These are phyloP conservation scores for Rhamphomyia laevipes DNA, from an alignment of 2,888 invertebrate genomes.

Conservation along the genomic window DNA sequence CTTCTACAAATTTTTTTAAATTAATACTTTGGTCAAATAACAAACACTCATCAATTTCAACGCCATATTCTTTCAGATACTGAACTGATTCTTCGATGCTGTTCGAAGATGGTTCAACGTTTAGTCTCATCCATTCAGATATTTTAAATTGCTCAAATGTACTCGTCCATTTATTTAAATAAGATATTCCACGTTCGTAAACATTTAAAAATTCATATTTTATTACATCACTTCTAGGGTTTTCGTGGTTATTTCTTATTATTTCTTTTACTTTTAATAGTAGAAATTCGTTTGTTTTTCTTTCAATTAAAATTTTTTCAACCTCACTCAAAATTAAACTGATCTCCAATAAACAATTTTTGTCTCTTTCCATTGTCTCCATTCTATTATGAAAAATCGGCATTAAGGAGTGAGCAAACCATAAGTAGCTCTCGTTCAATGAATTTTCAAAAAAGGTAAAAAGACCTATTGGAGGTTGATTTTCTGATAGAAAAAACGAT, in stretches of 20 bases:
- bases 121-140: not conserved
- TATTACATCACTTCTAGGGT: not conserved
- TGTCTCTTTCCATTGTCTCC: conserved; percentile 1
- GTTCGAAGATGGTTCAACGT: not conserved
- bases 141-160: not conserved
- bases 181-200: not conserved
- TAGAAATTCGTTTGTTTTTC: not conserved
- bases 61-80: not conserved
- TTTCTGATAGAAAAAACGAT: not conserved
- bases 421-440: not conserved
- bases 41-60: not conserved
- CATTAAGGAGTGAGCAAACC: not conserved
- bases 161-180: not conserved
- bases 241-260: not conserved
- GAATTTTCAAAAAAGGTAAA: not conserved
- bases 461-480: not conserved
- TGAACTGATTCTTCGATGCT: not conserved
- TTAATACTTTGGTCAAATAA: not conserved
- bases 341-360: not conserved
- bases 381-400: not conserved
- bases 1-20: not conserved
- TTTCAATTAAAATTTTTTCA: not conserved
- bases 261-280: not conserved
- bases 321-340: not conserved
- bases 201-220: not conserved